phyloP scores from a whole-genome alignment of 2,888 invertebrate species.

The Gnatocerus cornutus region DNA sequence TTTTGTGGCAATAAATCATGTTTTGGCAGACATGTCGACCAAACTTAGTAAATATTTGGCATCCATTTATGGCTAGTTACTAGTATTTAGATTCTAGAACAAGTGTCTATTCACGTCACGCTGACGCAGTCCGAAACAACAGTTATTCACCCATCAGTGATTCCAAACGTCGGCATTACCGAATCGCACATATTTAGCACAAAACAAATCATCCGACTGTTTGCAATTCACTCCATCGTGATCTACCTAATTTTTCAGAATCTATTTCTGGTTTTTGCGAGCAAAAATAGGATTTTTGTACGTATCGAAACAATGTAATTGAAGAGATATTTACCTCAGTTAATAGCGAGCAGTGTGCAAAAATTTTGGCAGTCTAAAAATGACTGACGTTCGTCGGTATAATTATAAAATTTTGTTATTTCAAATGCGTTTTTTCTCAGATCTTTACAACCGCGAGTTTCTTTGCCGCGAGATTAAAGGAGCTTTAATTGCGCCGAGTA shows the following conservation, averaged over 20 bases:
- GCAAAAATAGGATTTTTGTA: slow-evolving; percentile 28
- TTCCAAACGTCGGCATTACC: slow-evolving; percentile 7
- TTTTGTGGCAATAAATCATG: too few species aligned
- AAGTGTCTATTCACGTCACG: slow-evolving; percentile 12
- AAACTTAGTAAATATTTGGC: too few species aligned
- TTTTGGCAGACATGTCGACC: too few species aligned
- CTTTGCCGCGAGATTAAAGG: neutral
- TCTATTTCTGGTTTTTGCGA: slow-evolving; percentile 13
- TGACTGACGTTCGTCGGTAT: slow-evolving; percentile 49
- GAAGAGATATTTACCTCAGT: slow-evolving; percentile 29
- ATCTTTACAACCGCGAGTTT: slow-evolving; percentile 3
- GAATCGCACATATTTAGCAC: slow-evolving; percentile 25
- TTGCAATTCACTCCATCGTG: neutral
- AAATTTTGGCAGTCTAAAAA: slow-evolving; percentile 50
- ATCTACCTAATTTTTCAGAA: neutral
- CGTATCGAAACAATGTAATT: slow-evolving; percentile 35
- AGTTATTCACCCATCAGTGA: slow-evolving; percentile 1
- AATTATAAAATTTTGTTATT: slow-evolving; percentile 50
- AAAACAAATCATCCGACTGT: slow-evolving; percentile 16
- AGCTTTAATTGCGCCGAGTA: neutral
- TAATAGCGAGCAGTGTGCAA: slow-evolving; percentile 50
- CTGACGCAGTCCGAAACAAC: slow-evolving; percentile 20
- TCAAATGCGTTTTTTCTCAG: slow-evolving; percentile 11
- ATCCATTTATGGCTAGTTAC: too few species aligned
- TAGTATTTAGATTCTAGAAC: neutral